Base-by-base conservation (phyloP, 2,113 vertebrate genomes). In the Chaetodon auriga region DNA sequence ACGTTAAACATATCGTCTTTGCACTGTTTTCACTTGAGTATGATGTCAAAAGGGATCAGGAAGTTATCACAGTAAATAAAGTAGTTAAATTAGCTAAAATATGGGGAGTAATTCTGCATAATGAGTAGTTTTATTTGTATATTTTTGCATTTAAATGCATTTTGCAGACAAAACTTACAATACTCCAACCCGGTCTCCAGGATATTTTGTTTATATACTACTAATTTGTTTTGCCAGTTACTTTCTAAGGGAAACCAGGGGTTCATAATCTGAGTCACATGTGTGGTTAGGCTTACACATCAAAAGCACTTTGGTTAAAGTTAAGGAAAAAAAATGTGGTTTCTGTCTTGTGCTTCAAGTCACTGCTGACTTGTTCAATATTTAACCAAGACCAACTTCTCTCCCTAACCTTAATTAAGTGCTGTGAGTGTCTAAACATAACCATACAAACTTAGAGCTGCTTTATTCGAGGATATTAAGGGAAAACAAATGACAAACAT, bases 301-400 rank as follows among this genome's bases (percentile, higher is more conserved):
- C 41, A 16, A 30, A 75, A 57, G 25, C 65, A 58, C 43, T 58
- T 14, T 43, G 18, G 19, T 62, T 46, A 62, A 55, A 12, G 30
- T 77, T 68, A 68, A 68, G 58, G 4, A 9, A 48, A 54, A 38
- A 54, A 14, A 70, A 19, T 14, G 7, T 41, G 45, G 15, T 69
- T 84, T 81, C 13, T 66, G 64, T 41, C 38, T 58, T 38, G 43
- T 45, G 43, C 43, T 45, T 45, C 43, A 11, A 11, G 43, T 45
- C 9, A 45, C 43, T 45, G 7, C 10, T 45, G 30, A 30, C 30
- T 30, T 30, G 2, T 43, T 43, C 41, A 43, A 6, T 9, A 43
- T 43, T 43, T 43, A 43, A 7, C 9, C 9, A 43, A 43, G 41
- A 43, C 1, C 8, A 45, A 10, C 43, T 10, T 45, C 43, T 45